phyloP scores from a whole-genome alignment of 1,140 invertebrate species.

The Branchinecta lynchi region DNA sequence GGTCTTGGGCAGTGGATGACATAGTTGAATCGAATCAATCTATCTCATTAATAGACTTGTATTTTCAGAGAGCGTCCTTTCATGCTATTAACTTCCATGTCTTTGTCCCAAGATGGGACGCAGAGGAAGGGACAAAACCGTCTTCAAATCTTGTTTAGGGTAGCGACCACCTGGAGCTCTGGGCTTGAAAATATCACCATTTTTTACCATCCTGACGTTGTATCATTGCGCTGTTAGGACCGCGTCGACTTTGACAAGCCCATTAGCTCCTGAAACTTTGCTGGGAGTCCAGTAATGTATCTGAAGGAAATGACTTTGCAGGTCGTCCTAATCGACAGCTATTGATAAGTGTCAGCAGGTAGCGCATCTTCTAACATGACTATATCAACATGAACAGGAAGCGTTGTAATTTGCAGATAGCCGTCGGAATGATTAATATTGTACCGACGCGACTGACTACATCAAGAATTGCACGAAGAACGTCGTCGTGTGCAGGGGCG shows the following conservation, averaged over 20 bases:
- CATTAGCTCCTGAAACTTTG: conserved; percentile 7
- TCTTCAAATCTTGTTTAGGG: not conserved
- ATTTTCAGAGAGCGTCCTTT: not conserved
- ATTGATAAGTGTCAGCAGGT: not conserved
- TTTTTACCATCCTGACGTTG: not conserved
- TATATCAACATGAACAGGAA: conserved; percentile 7
- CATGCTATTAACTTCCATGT: not conserved
- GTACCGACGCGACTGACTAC: too few relatives aligned
- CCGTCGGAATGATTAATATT: too few relatives aligned
- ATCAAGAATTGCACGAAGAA: too few relatives aligned
- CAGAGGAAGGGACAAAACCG: too few relatives aligned
- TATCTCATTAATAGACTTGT: too few relatives aligned
- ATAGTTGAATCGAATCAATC: too few relatives aligned
- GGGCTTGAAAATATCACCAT: conserved; percentile 2
- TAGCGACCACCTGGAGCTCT: not conserved
- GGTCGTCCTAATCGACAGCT: conserved; percentile 1
- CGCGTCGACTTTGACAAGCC: not conserved
- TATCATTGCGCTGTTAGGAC: not conserved
- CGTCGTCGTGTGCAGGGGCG: too few relatives aligned
- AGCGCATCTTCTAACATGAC: conserved; percentile 6
- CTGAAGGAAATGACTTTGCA: conserved; percentile 10
- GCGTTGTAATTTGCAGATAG: not conserved
- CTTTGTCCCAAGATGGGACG: not conserved
- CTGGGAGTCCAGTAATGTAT: not conserved
- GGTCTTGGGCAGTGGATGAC: too few relatives aligned